Percentiles rank a stretch among this genome's conserved stretches.
These are phyloP conservation scores for Ciconia nigra DNA, from an alignment of 2,797 vertebrate species.

Conservation along the genomic window DNA sequence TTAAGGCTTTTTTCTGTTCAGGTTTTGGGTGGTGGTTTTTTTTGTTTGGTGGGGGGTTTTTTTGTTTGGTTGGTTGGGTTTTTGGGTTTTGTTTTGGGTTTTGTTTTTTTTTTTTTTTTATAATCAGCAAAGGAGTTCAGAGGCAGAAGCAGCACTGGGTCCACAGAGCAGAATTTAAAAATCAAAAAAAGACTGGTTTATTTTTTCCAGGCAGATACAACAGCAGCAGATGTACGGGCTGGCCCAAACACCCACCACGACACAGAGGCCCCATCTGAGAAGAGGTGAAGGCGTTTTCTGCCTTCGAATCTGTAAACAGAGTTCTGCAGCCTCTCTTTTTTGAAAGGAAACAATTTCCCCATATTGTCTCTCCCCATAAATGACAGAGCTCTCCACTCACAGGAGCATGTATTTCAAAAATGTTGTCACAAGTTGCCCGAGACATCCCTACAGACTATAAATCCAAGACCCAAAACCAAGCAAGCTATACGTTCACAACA, in stretches of 20 bases:
- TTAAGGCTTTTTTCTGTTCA: not conserved
- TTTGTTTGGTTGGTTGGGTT: not conserved
- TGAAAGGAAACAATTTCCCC: not conserved
- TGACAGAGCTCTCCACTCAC: not conserved
- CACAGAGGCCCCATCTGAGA: not conserved
- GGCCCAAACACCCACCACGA: not conserved
- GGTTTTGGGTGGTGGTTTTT: not conserved
- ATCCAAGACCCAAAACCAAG: not conserved
- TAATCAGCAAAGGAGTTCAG: not conserved
- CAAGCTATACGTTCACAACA: not conserved
- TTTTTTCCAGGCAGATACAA: not conserved
- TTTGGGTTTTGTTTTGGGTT: not conserved
- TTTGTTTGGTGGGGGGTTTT: no score
- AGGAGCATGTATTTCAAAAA: not conserved
- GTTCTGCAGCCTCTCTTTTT: not conserved
- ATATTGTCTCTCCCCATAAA: not conserved
- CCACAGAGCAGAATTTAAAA: not conserved
- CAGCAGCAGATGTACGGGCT: not conserved
- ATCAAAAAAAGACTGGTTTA: not conserved
- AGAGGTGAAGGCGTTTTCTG: not conserved
- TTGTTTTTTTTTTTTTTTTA: not conserved
- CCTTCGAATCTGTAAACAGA: accelerated
- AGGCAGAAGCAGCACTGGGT: not conserved
- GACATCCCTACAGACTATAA: not conserved
- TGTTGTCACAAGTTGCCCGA: not conserved